Base-by-base conservation (phyloP, 2,113 vertebrate genomes). In the Colistium nudipinnis region DNA sequence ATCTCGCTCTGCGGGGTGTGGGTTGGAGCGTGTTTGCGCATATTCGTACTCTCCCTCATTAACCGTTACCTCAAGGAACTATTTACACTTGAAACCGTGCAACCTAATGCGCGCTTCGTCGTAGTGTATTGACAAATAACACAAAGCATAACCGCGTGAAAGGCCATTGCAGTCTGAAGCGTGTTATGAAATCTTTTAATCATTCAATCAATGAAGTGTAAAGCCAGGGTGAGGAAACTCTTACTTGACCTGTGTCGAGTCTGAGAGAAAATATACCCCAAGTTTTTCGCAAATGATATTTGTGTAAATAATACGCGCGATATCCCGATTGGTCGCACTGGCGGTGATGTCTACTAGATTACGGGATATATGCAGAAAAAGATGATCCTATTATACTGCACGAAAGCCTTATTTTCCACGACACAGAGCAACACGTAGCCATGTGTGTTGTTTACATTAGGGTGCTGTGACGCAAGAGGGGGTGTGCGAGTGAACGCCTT, bases 311-410 rank as follows among this genome's bases (percentile, higher is more conserved):
- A 61, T 10, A 47, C 62, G 69, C 20, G 24, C 52, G n/a, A 48
- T 38, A 56, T 47, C 56, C 31, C 57, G 20, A 74, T 62, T 82
- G 62, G 56, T 52, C 67, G 56, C 61, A 30, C 16, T 35, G 53
- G 53, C 30, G 20, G 30, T 53, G 31, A 54, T 61, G 53, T 85
- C 60, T 61, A 80, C 68, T 62, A 82, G 76, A 84, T 76, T 70
- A 74, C 55, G 74, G 71, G 81, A 83, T 74, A 70, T 64, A 72
- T 69, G 70, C 62, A 61, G 51, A 82, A 73, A 57, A 67, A 64
- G 49, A 68, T 87, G 43, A 87, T 87, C 82, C 65, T 78, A 57
- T 88, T 86, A 82, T 57, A 20, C 39, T 68, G 55, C 48, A 68
- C 56, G 81, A 74, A 80, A 80, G 69, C 61, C 81, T 68, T 73